Percentiles rank a stretch among this genome's conserved stretches.
These are phyloP conservation scores for Tryphoninae sp. DNA, from an alignment of 2,888 invertebrate species.

Conservation along the genomic window DNA sequence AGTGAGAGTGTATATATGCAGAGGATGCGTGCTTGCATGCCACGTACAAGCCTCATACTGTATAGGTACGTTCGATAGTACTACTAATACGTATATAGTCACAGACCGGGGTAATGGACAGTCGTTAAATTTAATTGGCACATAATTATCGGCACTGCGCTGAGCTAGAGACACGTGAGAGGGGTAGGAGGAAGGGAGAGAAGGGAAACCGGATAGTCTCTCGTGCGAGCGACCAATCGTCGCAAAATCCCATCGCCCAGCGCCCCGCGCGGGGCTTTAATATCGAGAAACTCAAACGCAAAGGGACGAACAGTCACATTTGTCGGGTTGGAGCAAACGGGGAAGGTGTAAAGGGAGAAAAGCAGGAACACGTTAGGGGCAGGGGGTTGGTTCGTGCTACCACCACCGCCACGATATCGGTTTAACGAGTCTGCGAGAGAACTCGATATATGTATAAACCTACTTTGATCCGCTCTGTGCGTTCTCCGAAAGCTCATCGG, in stretches of 20 bases:
- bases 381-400: constrained; percentile 27
- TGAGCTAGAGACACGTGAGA: background rate
- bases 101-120: constrained; percentile 75
- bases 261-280: constrained; percentile 65
- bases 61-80: constrained; percentile 50
- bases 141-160: constrained; percentile 74
- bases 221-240: constrained; percentile 67
- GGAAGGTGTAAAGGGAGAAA: constrained; percentile 57
- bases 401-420: constrained; percentile 56
- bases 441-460: constrained; percentile 16
- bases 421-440: constrained; percentile 66
- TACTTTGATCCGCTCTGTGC: background rate
- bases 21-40: constrained; percentile 53
- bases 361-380: constrained; percentile 55
- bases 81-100: constrained; percentile 62
- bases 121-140: constrained; percentile 80
- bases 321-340: constrained; percentile 46
- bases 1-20: constrained; percentile 36
- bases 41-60: constrained; percentile 22
- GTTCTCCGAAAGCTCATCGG: constrained; percentile 14
- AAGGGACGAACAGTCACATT: constrained; percentile 64
- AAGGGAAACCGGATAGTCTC: constrained; percentile 52
- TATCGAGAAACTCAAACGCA: constrained; percentile 71
- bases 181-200: constrained; percentile 16
- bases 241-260: constrained; percentile 68